phyloP scores from a whole-genome alignment of 1,140 invertebrate species.

The Grapholita molesta region DNA sequence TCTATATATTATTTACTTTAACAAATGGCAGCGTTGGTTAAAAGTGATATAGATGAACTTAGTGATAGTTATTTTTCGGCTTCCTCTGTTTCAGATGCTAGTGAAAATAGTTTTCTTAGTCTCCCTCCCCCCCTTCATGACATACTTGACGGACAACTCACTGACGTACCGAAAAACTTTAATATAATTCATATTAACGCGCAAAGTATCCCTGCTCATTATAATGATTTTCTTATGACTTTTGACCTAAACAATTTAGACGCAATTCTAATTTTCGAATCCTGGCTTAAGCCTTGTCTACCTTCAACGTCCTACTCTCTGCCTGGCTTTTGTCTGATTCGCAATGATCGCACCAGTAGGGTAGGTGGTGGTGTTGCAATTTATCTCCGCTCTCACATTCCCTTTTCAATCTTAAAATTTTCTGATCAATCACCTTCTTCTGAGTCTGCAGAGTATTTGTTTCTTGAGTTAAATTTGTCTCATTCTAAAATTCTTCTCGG shows the following conservation, averaged over 20 bases:
- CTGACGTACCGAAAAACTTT: slow-evolving; percentile 14
- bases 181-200: slow-evolving; percentile 22
- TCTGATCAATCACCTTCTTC: slow-evolving; percentile 19
- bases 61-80: background rate
- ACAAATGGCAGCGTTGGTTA: background rate
- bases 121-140: background rate
- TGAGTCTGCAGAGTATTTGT: slow-evolving; percentile 26
- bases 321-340: slow-evolving; percentile 20
- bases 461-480: slow-evolving; percentile 24
- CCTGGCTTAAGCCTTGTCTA: slow-evolving; percentile 20
- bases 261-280: slow-evolving; percentile 18
- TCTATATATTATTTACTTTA: background rate
- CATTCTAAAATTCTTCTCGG: slow-evolving; percentile 19
- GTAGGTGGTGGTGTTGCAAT: slow-evolving; percentile 21
- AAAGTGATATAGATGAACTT: too few relatives aligned
- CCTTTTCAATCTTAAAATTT: background rate
- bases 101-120: slow-evolving; percentile 5
- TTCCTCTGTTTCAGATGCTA: background rate
- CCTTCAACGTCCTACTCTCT: slow-evolving; percentile 12
- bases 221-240: background rate
- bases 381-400: slow-evolving; percentile 14
- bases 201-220: slow-evolving; percentile 21
- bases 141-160: background rate
- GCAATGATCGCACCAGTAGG: slow-evolving; percentile 18
- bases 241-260: background rate